phyloP scores from a whole-genome alignment of 2,797 vertebrate genomes.

The Pteronotus mesoamericanus region DNA sequence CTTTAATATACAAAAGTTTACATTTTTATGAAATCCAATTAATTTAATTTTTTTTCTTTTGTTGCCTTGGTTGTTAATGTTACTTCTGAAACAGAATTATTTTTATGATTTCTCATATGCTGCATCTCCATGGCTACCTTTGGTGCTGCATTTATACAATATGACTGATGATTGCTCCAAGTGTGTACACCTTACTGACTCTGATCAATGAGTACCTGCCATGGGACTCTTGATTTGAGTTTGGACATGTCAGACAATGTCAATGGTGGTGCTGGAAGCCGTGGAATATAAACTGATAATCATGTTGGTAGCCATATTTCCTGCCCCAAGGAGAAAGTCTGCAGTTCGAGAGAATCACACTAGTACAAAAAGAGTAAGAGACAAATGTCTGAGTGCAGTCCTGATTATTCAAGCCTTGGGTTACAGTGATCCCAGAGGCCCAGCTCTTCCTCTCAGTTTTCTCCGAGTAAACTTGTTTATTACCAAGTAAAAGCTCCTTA shows the following conservation, averaged over 20 bases:
- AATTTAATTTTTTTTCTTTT: neutral
- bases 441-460: neutral
- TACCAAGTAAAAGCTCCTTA: neutral
- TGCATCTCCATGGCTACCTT: neutral
- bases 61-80: neutral
- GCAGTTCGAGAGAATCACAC: neutral
- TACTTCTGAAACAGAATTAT: neutral
- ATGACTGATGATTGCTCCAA: neutral
- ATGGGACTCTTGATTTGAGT: neutral
- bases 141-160: neutral
- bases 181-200: neutral
- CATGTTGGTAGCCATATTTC: neutral
- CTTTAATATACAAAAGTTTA: neutral
- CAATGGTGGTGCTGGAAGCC: neutral
- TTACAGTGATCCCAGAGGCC: neutral
- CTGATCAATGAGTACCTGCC: neutral
- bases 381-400: neutral
- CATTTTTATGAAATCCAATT: neutral
- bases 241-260: neutral
- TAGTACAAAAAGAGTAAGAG: neutral
- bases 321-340: neutral
- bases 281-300: neutral
- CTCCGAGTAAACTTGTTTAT: neutral
- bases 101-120: neutral
- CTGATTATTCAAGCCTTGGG: neutral